A percentile compares a stretch with the other conserved stretches of the same genome.
These are phyloP conservation scores for Lamellibrachia satsuma DNA, from an alignment of 2,888 invertebrate genomes.

Conservation along the genomic window DNA sequence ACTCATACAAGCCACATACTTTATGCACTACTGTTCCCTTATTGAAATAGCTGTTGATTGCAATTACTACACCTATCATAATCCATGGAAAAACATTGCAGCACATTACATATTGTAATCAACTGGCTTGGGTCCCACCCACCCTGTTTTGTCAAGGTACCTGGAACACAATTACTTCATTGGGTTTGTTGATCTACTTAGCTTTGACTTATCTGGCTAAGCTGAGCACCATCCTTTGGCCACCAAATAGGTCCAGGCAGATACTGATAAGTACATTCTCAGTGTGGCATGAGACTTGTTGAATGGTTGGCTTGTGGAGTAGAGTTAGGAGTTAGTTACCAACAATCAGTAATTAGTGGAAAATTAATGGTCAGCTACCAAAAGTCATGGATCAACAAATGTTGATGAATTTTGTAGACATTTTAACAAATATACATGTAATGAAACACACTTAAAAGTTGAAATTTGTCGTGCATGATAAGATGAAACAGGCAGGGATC, in stretches of 20 bases:
- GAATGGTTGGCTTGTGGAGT: background rate
- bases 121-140: background rate
- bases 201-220: constrained; percentile 9
- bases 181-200: background rate
- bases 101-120: background rate
- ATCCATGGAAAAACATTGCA: background rate
- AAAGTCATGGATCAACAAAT: background rate
- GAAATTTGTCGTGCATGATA: background rate
- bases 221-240: background rate
- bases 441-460: background rate
- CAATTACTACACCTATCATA: background rate
- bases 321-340: background rate
- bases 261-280: background rate
- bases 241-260: constrained; percentile 6
- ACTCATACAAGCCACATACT: background rate
- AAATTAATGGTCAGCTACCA: background rate
- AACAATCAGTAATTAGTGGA: background rate
- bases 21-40: background rate
- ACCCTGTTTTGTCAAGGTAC: background rate
- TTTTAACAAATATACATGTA: too few relatives aligned
- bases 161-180: background rate
- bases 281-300: background rate
- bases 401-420: background rate
- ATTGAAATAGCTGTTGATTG: background rate
- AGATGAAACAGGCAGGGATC: background rate